phyloP scores from a whole-genome alignment of 2,113 vertebrate species.

The Gadus chalcogrammus region DNA sequence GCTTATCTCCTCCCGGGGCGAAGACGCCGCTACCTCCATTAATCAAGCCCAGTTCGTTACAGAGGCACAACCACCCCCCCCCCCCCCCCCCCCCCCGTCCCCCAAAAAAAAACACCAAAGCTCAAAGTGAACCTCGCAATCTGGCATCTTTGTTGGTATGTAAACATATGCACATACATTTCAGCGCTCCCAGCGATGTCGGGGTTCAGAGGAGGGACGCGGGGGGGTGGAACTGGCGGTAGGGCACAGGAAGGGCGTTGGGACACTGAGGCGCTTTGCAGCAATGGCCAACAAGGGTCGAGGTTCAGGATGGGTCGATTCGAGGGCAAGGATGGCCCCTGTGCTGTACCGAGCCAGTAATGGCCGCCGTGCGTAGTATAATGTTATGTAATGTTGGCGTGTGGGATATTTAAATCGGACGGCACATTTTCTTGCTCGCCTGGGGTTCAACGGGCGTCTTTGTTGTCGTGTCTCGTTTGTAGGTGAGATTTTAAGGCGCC shows the following conservation, averaged over 20 bases:
- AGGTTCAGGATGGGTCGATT: too few relatives aligned
- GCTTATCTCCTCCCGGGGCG: conserved; percentile 63
- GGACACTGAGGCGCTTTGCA: not conserved
- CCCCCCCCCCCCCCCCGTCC: not conserved
- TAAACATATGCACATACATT: conserved; percentile 65
- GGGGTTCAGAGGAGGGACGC: conserved; percentile 55
- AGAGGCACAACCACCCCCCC: conserved; percentile 1
- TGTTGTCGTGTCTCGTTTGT: too few relatives aligned
- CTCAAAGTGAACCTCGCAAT: conserved; percentile 22
- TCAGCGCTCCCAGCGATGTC: conserved; percentile 16
- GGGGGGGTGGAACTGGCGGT: not conserved
- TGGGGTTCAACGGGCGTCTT: too few relatives aligned
- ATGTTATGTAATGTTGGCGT: too few relatives aligned
- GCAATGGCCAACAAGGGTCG: too few relatives aligned
- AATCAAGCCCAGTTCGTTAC: conserved; percentile 64
- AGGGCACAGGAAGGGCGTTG: not conserved
- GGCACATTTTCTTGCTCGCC: too few relatives aligned
- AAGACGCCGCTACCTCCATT: conserved; percentile 57
- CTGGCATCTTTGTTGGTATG: conserved; percentile 58
- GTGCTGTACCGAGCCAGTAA: too few relatives aligned
- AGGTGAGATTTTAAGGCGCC: too few relatives aligned
- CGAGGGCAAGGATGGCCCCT: too few relatives aligned
- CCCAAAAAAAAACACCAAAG: not conserved
- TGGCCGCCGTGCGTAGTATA: too few relatives aligned
- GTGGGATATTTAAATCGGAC: too few relatives aligned